phyloP scores from a whole-genome alignment of 2,113 vertebrate species.

The Aldabrachelys gigantea region DNA sequence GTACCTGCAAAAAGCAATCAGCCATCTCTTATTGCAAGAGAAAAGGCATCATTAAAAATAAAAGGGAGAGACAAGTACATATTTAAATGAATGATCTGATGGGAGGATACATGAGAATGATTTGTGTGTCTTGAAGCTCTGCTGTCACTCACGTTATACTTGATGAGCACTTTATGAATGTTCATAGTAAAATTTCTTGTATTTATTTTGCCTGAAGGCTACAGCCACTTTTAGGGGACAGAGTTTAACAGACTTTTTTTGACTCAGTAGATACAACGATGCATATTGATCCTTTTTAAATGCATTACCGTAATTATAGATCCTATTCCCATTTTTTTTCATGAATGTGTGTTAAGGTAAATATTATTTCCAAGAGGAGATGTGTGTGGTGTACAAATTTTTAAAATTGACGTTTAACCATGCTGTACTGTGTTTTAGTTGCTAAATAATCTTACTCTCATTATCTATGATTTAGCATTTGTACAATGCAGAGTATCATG shows the following conservation, averaged over 20 bases:
- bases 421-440: neutral
- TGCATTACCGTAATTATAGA: conserved; percentile 60
- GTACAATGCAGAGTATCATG: neutral
- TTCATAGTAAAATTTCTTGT: conserved; percentile 39
- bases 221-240: conserved; percentile 46
- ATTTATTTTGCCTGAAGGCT: conserved; percentile 51
- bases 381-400: conserved; percentile 52
- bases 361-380: conserved; percentile 37
- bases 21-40: conserved; percentile 37
- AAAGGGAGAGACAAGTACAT: conserved; percentile 40
- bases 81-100: conserved; percentile 61
- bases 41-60: conserved; percentile 62
- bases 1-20: conserved; percentile 63
- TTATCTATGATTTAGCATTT: conserved; percentile 40
- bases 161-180: conserved; percentile 60
- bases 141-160: conserved; percentile 46
- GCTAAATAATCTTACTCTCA: conserved; percentile 57
- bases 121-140: conserved; percentile 45
- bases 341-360: conserved; percentile 58
- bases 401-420: conserved; percentile 53
- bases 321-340: conserved; percentile 56
- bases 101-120: conserved; percentile 33
- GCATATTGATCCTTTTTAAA: conserved; percentile 58
- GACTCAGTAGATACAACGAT: conserved; percentile 25
- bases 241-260: conserved; percentile 64